Evolutionary conservation across 2,888 invertebrate genomes (phyloP).

Genomic region (Uropetala carovei): DNA sequence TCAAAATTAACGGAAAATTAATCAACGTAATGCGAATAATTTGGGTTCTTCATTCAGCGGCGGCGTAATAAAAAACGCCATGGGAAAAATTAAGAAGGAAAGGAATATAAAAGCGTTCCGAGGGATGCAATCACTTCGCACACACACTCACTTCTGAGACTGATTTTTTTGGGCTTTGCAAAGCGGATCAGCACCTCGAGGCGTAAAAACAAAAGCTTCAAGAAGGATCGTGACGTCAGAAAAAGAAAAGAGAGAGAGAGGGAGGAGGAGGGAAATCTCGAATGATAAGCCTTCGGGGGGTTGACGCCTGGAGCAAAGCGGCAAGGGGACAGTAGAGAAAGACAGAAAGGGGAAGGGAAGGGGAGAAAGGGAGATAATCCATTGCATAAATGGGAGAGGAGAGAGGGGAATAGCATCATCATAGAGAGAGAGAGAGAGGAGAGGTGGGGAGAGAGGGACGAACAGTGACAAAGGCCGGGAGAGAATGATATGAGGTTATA

Average conservation of each 20-base stretch:
- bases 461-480: not conserved
- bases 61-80: conserved; percentile 26
- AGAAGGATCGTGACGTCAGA: not conserved
- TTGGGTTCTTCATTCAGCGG: conserved; percentile 14
- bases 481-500: not conserved
- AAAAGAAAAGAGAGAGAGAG: not conserved
- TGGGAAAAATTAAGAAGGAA: conserved; percentile 29
- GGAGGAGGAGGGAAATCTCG: not conserved
- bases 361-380: not conserved
- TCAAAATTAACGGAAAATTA: conserved; percentile 60
- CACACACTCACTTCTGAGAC: conserved; percentile 42
- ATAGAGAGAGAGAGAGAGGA: not conserved
- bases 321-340: not conserved
- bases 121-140: conserved; percentile 47
- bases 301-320: not conserved
- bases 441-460: not conserved
- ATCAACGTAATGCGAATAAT: conserved; percentile 51
- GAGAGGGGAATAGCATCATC: not conserved
- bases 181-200: conserved; percentile 59
- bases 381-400: too few relatives aligned
- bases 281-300: conserved; percentile 45
- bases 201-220: conserved; percentile 43
- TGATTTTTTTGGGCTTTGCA: conserved; percentile 1
- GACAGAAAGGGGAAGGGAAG: not conserved
- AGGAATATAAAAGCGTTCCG: conserved; percentile 11